Evolutionary conservation across 2,113 vertebrate species (phyloP).

Genomic region (Hepsetus odoe): DNA sequence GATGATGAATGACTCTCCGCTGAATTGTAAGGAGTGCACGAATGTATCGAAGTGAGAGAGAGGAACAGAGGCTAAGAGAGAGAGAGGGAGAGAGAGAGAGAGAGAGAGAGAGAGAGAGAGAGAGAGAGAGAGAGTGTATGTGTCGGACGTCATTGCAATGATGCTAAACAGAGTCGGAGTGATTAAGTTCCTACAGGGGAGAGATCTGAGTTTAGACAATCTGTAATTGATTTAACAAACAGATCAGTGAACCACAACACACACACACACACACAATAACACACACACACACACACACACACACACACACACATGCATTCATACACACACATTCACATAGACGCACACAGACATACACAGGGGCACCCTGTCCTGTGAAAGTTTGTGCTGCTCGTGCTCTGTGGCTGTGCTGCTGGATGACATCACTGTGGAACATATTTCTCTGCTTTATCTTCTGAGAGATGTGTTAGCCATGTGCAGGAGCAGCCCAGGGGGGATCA

Average conservation of each 20-base stretch:
- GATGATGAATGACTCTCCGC: conserved; percentile 97
- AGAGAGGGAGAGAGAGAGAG: conserved; percentile 5
- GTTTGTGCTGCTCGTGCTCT: conserved; percentile 73
- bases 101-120: conserved; percentile 47
- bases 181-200: conserved; percentile 65
- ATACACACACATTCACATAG: conserved; percentile 22
- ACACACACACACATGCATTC: background rate
- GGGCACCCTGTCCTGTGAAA: conserved; percentile 65
- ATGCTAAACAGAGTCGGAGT: conserved; percentile 74
- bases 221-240: conserved; percentile 74
- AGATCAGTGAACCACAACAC: conserved; percentile 70
- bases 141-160: conserved; percentile 82
- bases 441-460: conserved; percentile 80
- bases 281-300: conserved; percentile 24
- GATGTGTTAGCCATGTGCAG: conserved; percentile 81
- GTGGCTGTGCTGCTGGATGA: conserved; percentile 69
- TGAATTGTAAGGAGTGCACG: conserved; percentile 90
- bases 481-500: conserved; percentile 71
- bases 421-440: conserved; percentile 79
- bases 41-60: conserved; percentile 87
- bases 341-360: conserved; percentile 38
- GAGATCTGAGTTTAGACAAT: conserved; percentile 70
- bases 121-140: conserved; percentile 68
- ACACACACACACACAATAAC: conserved; percentile 29
- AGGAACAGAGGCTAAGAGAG: conserved; percentile 65